These are phyloP conservation scores for Callimorpha dominula DNA, from an alignment of 2,888 invertebrate genomes.

Conservation along the genomic window DNA sequence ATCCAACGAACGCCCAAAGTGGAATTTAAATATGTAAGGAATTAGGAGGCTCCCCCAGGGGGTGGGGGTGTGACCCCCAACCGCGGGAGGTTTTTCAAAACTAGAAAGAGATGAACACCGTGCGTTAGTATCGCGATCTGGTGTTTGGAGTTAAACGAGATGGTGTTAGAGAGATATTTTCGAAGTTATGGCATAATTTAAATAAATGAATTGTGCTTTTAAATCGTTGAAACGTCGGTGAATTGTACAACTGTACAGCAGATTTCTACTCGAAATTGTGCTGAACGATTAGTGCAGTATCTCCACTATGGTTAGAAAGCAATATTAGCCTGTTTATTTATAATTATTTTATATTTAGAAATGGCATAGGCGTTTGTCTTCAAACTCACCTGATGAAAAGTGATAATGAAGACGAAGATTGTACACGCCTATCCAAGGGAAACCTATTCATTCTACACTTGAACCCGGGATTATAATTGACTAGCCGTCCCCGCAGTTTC, in stretches of 20 bases:
- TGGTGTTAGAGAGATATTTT: constrained; percentile 61
- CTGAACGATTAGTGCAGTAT: no score
- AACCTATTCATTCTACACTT: no score
- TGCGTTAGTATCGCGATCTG: constrained; percentile 85
- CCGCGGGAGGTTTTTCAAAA: constrained; percentile 81
- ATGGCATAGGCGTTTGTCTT: no score
- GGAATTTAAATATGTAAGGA: constrained; percentile 87
- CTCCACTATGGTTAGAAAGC: no score
- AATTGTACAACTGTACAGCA: neutral
- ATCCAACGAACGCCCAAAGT: constrained; percentile 79
- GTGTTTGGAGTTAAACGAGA: constrained; percentile 49
- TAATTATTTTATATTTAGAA: no score
- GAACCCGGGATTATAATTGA: no score
- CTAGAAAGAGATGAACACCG: constrained; percentile 86
- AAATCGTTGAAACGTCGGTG: neutral
- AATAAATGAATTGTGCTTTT: neutral
- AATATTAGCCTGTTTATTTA: no score
- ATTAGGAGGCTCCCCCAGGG: constrained; percentile 72
- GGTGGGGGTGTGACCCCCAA: constrained; percentile 35
- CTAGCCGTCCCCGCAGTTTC: no score
- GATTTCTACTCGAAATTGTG: no score
- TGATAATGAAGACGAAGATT: no score
- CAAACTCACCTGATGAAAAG: no score
- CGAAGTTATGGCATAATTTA: constrained; percentile 54
- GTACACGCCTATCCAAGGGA: no score